These are phyloP conservation scores for Caenorhabditis angaria DNA, from an alignment of 2,888 invertebrate species.

Conservation along the genomic window DNA sequence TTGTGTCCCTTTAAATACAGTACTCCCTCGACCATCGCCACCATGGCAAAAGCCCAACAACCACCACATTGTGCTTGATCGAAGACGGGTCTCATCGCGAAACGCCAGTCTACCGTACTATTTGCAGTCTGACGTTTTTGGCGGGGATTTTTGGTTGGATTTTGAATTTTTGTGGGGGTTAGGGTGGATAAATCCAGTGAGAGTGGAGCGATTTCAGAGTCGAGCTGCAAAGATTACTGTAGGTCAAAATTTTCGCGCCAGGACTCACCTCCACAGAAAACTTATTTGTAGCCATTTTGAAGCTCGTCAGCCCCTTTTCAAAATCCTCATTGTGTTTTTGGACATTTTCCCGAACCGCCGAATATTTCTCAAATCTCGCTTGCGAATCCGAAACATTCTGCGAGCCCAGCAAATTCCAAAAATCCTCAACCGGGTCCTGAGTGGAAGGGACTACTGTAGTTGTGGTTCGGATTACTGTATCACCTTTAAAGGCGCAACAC, in stretches of 20 bases:
- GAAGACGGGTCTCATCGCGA: slow-evolving; percentile 78
- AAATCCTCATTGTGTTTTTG: slow-evolving; percentile 40
- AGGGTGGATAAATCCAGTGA: slow-evolving; percentile 11
- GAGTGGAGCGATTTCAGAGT: slow-evolving; percentile 41
- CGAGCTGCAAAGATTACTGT: slow-evolving; percentile 17
- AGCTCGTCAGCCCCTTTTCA: slow-evolving; percentile 24
- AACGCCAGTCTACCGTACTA: slow-evolving; percentile 78
- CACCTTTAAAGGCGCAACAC: background rate
- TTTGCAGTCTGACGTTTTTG: slow-evolving; percentile 13
- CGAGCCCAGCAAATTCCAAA: background rate
- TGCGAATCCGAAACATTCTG: slow-evolving; percentile 22
- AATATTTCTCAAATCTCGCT: slow-evolving; percentile 34
- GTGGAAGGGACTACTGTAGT: slow-evolving; percentile 15
- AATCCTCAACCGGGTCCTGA: slow-evolving; percentile 9
- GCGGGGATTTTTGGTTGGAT: background rate
- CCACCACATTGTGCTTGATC: slow-evolving; percentile 82
- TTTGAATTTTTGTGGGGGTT: slow-evolving; percentile 6
- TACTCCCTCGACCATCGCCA: slow-evolving; percentile 45
- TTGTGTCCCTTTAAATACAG: slow-evolving; percentile 24
- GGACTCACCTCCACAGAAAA: slow-evolving; percentile 37
- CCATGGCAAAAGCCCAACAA: slow-evolving; percentile 86
- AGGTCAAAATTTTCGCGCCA: background rate
- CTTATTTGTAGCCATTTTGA: slow-evolving; percentile 35
- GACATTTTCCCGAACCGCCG: slow-evolving; percentile 24
- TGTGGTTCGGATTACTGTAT: slow-evolving; percentile 6